These are phyloP conservation scores for Eufriesea mexicana DNA, from an alignment of 1,140 invertebrate species.

Conservation along the genomic window DNA sequence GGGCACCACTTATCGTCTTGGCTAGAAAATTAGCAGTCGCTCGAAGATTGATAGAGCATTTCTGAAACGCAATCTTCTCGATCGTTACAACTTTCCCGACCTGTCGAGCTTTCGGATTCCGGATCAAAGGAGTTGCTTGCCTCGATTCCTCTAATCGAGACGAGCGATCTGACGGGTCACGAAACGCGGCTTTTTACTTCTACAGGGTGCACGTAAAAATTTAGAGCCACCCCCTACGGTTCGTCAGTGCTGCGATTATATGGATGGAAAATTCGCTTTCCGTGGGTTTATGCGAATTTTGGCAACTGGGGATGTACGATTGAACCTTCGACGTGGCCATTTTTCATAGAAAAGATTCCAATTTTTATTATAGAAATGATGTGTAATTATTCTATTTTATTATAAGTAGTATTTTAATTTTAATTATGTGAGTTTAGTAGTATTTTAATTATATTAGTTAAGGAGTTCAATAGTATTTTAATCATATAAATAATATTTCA, in stretches of 20 bases:
- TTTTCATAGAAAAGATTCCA: too few species aligned
- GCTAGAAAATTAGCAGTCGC: slow-evolving; percentile 2
- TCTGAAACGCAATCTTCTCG: slow-evolving; percentile 10
- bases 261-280: not conserved
- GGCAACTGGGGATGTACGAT: too few species aligned
- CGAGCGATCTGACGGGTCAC: slow-evolving; percentile 27
- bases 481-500: too few species aligned
- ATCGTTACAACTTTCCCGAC: slow-evolving; percentile 24
- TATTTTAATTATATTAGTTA: too few species aligned
- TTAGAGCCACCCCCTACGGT: not conserved
- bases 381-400: too few species aligned
- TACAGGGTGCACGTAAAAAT: not conserved
- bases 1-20: not conserved
- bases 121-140: slow-evolving; percentile 35
- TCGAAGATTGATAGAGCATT: slow-evolving; percentile 27
- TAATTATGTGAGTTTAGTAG: too few species aligned
- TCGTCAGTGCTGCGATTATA: not conserved
- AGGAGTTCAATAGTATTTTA: too few species aligned
- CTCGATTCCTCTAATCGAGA: not conserved
- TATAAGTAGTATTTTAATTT: too few species aligned
- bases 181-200: slow-evolving; percentile 31
- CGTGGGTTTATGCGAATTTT: not conserved
- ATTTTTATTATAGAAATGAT: too few species aligned
- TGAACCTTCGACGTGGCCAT: too few species aligned
- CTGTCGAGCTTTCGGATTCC: not conserved